Evolutionary conservation across 2,797 vertebrate genomes (phyloP).

Genomic region (Platalea minor): DNA sequence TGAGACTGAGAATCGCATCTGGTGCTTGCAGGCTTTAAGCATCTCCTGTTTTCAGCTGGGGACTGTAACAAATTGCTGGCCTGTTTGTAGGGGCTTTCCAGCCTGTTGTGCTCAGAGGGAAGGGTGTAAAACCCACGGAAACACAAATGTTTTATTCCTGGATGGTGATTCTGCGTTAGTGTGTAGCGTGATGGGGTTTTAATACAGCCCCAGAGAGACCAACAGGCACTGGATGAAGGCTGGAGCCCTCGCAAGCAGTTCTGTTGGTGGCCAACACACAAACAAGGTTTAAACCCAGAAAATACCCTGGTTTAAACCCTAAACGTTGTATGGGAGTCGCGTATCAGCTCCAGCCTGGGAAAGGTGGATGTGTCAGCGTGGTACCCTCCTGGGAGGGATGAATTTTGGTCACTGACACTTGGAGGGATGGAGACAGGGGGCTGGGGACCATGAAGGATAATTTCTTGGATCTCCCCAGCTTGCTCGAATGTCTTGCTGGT

Average conservation of each 20-base stretch:
- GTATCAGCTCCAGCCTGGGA: background rate
- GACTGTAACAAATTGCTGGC: background rate
- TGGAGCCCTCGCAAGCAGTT: background rate
- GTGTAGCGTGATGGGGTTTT: fast-evolving
- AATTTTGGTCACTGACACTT: background rate
- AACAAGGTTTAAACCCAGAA: background rate
- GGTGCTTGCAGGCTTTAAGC: background rate
- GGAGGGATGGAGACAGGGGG: background rate
- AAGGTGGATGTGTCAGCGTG: background rate
- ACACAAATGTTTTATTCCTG: fast-evolving
- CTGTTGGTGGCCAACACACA: background rate
- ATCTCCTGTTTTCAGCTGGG: background rate
- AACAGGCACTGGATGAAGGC: background rate
- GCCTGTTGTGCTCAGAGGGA: background rate
- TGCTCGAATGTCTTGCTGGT: background rate
- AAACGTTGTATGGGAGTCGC: background rate
- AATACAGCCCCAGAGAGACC: background rate
- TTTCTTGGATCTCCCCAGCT: background rate
- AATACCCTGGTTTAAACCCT: background rate
- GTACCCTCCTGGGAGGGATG: background rate
- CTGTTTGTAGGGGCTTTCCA: background rate
- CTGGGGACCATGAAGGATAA: background rate
- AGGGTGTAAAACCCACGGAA: background rate
- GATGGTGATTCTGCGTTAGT: fast-evolving
- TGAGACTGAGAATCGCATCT: too few relatives aligned